phyloP scores from a whole-genome alignment of 2,797 vertebrate genomes.

The Sebastes glaucus region DNA sequence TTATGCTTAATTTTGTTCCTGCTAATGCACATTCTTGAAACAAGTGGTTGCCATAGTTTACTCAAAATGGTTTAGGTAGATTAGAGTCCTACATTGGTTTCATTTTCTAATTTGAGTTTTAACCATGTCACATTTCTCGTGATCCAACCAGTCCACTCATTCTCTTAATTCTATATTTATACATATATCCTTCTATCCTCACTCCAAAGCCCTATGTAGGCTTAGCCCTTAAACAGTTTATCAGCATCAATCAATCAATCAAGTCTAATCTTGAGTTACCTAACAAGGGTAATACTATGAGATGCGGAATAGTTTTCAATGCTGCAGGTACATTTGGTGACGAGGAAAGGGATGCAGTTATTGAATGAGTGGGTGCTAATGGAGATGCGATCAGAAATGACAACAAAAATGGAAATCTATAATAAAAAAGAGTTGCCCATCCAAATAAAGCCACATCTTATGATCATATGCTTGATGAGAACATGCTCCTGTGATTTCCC shows the following conservation, averaged over 20 bases:
- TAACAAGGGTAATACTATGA: not conserved
- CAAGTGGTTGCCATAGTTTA: not conserved
- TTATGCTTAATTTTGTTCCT: not conserved
- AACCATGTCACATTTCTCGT: not conserved
- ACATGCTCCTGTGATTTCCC: not conserved
- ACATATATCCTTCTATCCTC: not conserved
- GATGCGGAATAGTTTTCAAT: not conserved
- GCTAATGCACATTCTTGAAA: not conserved
- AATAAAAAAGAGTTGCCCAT: not conserved
- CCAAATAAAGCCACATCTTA: not conserved
- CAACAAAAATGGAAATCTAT: not conserved
- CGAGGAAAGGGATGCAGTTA: not conserved
- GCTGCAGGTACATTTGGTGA: not conserved
- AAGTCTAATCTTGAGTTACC: conserved; percentile 21
- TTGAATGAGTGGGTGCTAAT: not conserved
- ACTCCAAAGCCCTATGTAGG: not conserved
- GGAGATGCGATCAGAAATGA: not conserved
- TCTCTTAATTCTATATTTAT: not conserved
- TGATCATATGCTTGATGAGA: rapidly evolving
- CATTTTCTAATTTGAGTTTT: not conserved
- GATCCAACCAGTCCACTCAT: not conserved
- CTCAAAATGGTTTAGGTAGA: not conserved
- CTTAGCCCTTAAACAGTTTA: conserved; percentile 42
- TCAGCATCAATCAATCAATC: conserved; percentile 14
- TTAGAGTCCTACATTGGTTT: not conserved